Base-by-base conservation (phyloP, 2,797 vertebrate genomes). In the Falco columbarius region DNA sequence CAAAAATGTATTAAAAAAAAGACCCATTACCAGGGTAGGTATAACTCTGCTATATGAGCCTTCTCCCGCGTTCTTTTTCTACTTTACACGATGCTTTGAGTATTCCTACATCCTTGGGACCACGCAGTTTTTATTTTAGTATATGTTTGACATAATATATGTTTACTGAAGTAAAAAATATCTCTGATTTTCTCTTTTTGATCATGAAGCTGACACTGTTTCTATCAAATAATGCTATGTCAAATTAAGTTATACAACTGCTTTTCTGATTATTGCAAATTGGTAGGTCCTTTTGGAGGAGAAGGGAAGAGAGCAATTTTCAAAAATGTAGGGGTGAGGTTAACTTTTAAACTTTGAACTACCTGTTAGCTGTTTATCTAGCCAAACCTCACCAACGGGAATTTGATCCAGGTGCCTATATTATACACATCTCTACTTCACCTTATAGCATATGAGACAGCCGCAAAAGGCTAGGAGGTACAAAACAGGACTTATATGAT, bases 11-110 rank as follows among this genome's bases (percentile, higher is more conserved):
- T 79, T 34, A 7, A 24, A 9, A 61, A 52, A 72, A 14, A 2
- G 0, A 3, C 3, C 4, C 22, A 36, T 36, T 89, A 23, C 15
- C 26, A 24, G 10, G 17, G 16, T 34, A 40, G 13, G 26, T 52
- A 46, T 63, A 80, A 44, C 4, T 79, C 52, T 62, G 16, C 10
- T 72, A 18, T 23, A 38, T 21, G 23, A 84, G 72, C 18, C 10
- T 75, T 7, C 6, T 72, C 4, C 22, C 55, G 5, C 4, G 7
- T 79, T 68, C 8, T 68, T 90, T 55, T 72, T 76, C 16, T 61
- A 12, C 26, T 73, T 85, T 82, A 44, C 6, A 18, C 12, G 85
- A 7, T 52, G 4, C 12, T 94, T 76, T 73, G 14, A 80, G 6
- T 12, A 42, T 34, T 89, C 30, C 30, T 52, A 26, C 1, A 0